Base-by-base conservation (phyloP, 2,888 invertebrate species). In the Hyalella azteca region DNA sequence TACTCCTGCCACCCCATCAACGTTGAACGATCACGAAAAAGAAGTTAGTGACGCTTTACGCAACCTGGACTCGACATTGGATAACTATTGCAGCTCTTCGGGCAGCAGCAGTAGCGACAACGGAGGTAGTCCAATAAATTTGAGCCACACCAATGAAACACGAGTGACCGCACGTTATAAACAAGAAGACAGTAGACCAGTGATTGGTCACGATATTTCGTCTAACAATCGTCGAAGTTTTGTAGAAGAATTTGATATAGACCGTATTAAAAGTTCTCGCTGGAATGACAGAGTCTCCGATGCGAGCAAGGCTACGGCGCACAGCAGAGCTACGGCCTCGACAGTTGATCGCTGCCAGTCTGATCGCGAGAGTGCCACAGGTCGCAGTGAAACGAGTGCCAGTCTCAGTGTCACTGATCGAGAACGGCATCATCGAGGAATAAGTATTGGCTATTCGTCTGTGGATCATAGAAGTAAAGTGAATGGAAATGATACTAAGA, bases 21-120 rank as follows among this genome's bases (percentile, higher is more conserved):
- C 36, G 15, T 50, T 45, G 3, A 50, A 41, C 11, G 79, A 54
- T 26, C 49, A 73, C 4, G 26, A 49, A 15, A 78, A 78, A 45
- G 80, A 79, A 11, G 81, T 81, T 48, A 78, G 73, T 15, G 81
- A 77, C 32, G 81, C 75, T 5, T 41, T 79, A 60, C 45, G 59
- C 26, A 76, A 39, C 13, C 73, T 81, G 26, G 82, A 81, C 39
- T 79, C 79, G 7, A 77, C 79, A 9, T 59, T 81, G 49, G 82
- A 50, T 3, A 73, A 41, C 45, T 48, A 59, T 39, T 41, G 73
- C 73, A 39, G 41, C 29, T 32, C 26, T 49, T 40, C 54, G 49
- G 45, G 41, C n/a, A 7, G 76, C 36, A 45, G 32, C 11, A 59
- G 49, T 13, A 60, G 49, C 36, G 48, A 22, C 40, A n/a, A 26